phyloP scores from a whole-genome alignment of 2,113 vertebrate genomes.

The Plecturocebus donacophilus region DNA sequence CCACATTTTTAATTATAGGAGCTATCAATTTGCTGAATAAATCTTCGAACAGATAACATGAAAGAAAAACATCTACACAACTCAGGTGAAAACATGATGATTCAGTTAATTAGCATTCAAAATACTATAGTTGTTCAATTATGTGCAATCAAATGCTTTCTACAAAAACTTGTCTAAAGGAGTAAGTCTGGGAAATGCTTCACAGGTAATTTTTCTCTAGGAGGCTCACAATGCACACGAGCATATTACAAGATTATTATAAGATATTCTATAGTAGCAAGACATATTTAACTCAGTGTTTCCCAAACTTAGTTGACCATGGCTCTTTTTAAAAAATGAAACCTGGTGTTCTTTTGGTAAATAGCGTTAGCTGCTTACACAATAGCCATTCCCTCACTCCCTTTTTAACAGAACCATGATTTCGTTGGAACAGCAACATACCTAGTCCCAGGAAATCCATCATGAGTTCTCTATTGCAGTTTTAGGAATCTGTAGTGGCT shows the following conservation, averaged over 20 bases:
- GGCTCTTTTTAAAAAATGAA: neutral
- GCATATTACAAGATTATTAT: neutral
- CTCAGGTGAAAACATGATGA: conserved; percentile 9
- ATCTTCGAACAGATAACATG: neutral
- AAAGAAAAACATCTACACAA: conserved; percentile 6
- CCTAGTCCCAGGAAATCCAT: neutral
- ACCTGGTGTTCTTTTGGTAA: neutral
- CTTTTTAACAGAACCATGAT: neutral
- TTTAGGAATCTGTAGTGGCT: neutral
- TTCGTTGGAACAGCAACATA: neutral
- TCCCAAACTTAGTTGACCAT: neutral
- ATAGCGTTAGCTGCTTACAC: neutral
- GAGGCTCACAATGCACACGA: neutral
- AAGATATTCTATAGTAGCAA: neutral
- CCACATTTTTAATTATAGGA: neutral
- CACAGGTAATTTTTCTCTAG: neutral
- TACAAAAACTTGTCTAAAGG: neutral
- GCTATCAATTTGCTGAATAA: conserved; percentile 31
- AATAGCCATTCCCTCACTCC: neutral
- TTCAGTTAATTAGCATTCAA: neutral
- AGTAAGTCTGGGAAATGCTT: neutral
- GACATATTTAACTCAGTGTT: neutral
- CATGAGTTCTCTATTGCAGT: neutral
- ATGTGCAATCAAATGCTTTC: neutral
- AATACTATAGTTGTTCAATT: neutral